Percentiles rank a stretch among this genome's conserved stretches.
Conservation (phyloP, 1,140 invertebrate genomes). For the Octopus bimaculoides region DNA sequence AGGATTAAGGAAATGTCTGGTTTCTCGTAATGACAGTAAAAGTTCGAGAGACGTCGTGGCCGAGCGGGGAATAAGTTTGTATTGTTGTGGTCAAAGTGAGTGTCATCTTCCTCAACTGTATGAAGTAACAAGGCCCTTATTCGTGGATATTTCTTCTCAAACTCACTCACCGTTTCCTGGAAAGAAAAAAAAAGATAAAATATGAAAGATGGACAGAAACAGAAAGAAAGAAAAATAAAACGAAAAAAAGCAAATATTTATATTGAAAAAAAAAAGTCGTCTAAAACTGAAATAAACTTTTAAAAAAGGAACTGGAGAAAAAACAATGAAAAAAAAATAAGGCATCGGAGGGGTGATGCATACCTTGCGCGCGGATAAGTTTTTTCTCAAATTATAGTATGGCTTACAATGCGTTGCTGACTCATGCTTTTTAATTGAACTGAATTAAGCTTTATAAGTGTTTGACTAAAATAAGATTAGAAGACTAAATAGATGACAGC, state of each 20-base stretch:
- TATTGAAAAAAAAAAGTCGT: not conserved
- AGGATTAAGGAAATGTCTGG: slow-evolving; percentile 29
- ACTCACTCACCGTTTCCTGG: slow-evolving; percentile 22
- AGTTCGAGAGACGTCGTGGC: slow-evolving; percentile 3
- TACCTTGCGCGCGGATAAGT: too few relatives aligned
- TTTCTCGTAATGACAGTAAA: slow-evolving; percentile 19
- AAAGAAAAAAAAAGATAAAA: not conserved
- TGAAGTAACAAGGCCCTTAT: slow-evolving; percentile 17
- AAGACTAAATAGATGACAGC: too few relatives aligned
- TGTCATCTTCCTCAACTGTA: slow-evolving; percentile 13
- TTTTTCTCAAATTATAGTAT: too few relatives aligned
- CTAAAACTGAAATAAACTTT: too few relatives aligned
- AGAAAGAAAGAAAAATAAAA: not conserved
- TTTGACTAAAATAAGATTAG: too few relatives aligned
- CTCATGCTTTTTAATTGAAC: too few relatives aligned
- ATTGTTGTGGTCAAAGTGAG: not conserved
- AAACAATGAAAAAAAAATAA: too few relatives aligned
- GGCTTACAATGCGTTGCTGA: too few relatives aligned
- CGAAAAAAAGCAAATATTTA: not conserved
- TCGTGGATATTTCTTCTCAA: slow-evolving; percentile 32
- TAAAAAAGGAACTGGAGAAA: too few relatives aligned
- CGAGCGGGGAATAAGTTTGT: not conserved
- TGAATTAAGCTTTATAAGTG: too few relatives aligned
- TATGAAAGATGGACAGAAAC: not conserved
- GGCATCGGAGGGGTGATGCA: too few relatives aligned